Evolutionary conservation across 2,113 vertebrate genomes (phyloP), one percentile per base, ranked within the genome.

Genomic region (Cercopithecus mona): DNA sequence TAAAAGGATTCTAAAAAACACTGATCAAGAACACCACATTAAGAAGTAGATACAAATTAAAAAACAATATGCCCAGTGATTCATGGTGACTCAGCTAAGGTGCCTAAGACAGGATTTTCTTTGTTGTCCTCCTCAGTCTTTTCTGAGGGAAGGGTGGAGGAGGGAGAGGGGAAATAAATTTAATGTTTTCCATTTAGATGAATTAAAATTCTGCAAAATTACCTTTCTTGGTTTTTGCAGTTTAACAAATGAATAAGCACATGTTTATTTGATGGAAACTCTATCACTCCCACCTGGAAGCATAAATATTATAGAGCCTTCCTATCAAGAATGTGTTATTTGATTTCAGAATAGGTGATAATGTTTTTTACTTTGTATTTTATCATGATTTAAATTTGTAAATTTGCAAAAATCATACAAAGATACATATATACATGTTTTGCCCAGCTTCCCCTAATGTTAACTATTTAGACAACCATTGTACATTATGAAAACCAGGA

Each of bases 131-230:
- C 48, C 38, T 87, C 23, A 48, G 30, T 64, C 18, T 32, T 87
- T 61, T 43, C 50, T 22, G 16, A 48, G 5, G 52, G 11, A 16
- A 25, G 45, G 27, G 8, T 10, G 43, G 38, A 40, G 23, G n/a
- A 79, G 14, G 18, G 70, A 80, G 13, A 86, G 55, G 90, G 72
- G 85, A 96, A 97, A 68, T 78, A 79, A 93, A 25, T 91, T 96
- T 97, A 96, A 96, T 97, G 94, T 95, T 98, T 97, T 94, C 94
- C 70, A 97, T 94, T 97, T 97, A 92, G 57, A 38, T 85, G 66
- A 96, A 93, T 96, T 96, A 94, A 95, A 98, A 88, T 96, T 70
- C 90, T 88, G 52, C 40, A 81, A 95, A 97, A 96, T 96, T 55
- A 81, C 78, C 95, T 95, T 83, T 93, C 85, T 86, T 97, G 83